phyloP scores from a whole-genome alignment of 2,113 vertebrate species.

The Lates calcarifer region DNA sequence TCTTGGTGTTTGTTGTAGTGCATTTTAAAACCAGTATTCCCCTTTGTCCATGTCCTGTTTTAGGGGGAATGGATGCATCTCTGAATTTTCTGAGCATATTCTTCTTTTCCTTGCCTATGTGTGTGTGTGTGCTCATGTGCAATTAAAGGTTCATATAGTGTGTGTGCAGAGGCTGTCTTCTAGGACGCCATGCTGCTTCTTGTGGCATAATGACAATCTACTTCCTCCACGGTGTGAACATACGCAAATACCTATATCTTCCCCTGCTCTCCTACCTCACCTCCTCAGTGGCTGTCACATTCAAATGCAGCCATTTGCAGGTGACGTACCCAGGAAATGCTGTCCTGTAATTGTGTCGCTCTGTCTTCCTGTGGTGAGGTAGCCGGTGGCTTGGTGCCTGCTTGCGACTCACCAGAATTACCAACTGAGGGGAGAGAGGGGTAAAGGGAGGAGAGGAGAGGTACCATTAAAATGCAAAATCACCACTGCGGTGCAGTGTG shows the following conservation, averaged over 20 bases:
- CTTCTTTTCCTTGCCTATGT: not conserved
- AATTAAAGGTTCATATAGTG: conserved; percentile 21
- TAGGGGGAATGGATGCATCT: not conserved
- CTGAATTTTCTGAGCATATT: conserved; percentile 1
- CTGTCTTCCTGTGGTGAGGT: conserved; percentile 75
- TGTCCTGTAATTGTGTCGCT: conserved; percentile 78
- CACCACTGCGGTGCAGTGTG: conserved; percentile 75
- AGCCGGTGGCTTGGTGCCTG: conserved; percentile 56
- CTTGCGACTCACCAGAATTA: conserved; percentile 74
- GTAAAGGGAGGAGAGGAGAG: conserved; percentile 40
- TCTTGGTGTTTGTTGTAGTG: not conserved
- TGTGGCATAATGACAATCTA: conserved; percentile 44
- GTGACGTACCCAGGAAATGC: conserved; percentile 77
- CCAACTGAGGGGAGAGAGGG: conserved; percentile 53
- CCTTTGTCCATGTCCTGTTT: conserved; percentile 28
- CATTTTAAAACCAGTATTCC: conserved; percentile 33
- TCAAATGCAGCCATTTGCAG: conserved; percentile 76
- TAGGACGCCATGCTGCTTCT: conserved; percentile 29
- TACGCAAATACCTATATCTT: conserved; percentile 32
- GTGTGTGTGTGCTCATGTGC: not conserved
- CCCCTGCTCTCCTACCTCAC: conserved; percentile 27
- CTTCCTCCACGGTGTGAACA: conserved; percentile 29
- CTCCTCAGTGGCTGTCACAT: conserved; percentile 65
- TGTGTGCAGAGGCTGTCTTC: conserved; percentile 15
- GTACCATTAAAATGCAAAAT: conserved; percentile 85